phyloP scores from a whole-genome alignment of 2,113 vertebrate genomes.

The Leucosticte australis region DNA sequence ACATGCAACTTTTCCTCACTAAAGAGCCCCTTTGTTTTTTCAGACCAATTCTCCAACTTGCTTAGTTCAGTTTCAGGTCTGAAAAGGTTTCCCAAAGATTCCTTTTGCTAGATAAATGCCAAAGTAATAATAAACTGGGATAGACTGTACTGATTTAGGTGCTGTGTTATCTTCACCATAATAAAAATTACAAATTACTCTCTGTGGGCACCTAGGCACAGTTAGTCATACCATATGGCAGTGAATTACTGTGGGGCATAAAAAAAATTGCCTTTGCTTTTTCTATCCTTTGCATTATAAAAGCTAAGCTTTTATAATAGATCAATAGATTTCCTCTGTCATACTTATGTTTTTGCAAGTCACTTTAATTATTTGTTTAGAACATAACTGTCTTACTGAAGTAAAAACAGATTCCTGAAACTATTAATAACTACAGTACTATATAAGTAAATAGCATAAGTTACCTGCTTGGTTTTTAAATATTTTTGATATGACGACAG shows the following conservation, averaged over 20 bases:
- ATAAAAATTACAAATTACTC: not conserved
- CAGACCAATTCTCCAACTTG: not conserved
- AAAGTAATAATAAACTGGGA: not conserved
- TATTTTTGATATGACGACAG: slow-evolving; percentile 95
- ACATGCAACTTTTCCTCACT: not conserved
- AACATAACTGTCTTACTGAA: not conserved
- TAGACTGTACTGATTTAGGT: not conserved
- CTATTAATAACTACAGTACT: not conserved
- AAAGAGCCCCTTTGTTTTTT: not conserved
- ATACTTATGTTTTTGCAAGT: not conserved
- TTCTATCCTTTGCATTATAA: not conserved
- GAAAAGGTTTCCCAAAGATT: not conserved
- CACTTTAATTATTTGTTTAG: not conserved
- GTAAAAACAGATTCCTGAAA: not conserved
- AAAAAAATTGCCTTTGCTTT: not conserved
- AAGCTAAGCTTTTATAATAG: not conserved
- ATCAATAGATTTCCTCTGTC: not conserved
- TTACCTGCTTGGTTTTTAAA: slow-evolving; percentile 96
- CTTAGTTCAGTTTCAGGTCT: not conserved
- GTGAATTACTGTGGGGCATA: not conserved
- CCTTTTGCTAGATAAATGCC: not conserved
- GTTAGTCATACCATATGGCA: not conserved
- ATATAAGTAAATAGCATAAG: not conserved
- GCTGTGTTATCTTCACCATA: not conserved
- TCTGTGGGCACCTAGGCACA: not conserved